Conservation (phyloP, 2,113 vertebrate genomes). For the Dissostichus mawsoni region DNA sequence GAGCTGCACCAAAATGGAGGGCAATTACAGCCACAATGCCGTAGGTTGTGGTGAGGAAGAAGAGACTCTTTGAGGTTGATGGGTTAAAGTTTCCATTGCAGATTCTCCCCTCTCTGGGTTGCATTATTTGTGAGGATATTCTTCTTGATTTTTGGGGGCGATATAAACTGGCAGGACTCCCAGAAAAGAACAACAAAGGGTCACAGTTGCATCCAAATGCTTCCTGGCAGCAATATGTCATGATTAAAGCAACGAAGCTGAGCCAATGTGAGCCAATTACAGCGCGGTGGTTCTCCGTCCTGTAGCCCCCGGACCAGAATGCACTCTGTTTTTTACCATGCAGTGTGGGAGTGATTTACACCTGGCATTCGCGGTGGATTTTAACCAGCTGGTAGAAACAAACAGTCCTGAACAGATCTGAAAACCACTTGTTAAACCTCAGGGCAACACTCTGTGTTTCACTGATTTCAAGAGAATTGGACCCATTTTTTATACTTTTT, state of each 20-base stretch:
- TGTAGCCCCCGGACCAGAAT: slow-evolving; percentile 10
- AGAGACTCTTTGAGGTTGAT: slow-evolving; percentile 9
- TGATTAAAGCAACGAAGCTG: slow-evolving; percentile 62
- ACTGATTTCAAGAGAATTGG: background rate
- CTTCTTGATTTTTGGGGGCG: slow-evolving; percentile 27
- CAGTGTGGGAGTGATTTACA: slow-evolving; percentile 51
- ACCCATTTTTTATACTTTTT: too few species aligned
- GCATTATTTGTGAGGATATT: slow-evolving; percentile 42
- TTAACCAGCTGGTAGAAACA: slow-evolving; percentile 39
- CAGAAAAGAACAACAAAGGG: slow-evolving; percentile 68
- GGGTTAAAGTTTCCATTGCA: slow-evolving; percentile 51
- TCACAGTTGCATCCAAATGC: slow-evolving; percentile 69
- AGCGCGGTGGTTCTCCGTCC: slow-evolving; percentile 24
- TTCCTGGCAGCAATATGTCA: slow-evolving; percentile 62
- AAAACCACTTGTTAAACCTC: slow-evolving; percentile 33
- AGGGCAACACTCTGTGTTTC: background rate
- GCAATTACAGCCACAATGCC: slow-evolving; percentile 61
- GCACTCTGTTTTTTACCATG: slow-evolving; percentile 21
- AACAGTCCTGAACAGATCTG: slow-evolving; percentile 35
- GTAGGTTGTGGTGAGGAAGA: slow-evolving; percentile 47
- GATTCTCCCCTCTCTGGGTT: slow-evolving; percentile 39
- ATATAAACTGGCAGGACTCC: slow-evolving; percentile 57
- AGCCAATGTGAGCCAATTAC: slow-evolving; percentile 57
- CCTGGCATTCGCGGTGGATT: slow-evolving; percentile 55
- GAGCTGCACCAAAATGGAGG: slow-evolving; percentile 48